Evolutionary conservation across 1,140 invertebrate species (phyloP), one percentile per base, ranked within the genome.

Genomic region (Scaptomyza hsui): DNA sequence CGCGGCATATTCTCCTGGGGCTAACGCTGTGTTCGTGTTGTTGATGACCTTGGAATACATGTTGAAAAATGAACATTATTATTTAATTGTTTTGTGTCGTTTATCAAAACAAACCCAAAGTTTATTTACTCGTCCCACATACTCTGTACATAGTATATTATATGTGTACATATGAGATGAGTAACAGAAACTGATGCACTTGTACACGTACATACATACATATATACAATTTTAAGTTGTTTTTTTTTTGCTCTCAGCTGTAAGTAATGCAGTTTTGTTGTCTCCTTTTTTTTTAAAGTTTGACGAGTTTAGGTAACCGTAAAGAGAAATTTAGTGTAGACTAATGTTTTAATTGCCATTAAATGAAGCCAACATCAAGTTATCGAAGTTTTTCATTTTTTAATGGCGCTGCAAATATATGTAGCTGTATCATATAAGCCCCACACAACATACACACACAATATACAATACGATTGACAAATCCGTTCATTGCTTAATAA

Each of bases 1-100:
- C 96, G 93, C 56, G 96, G 95, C 96, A 97, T 96, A 62, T 74
- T 90, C 16, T 13, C 37, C 24, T 51, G 5, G 19, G 2, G 0
- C 13, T 1, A 42, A n/a, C 4, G 32, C n/a, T 41, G 16, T 1
- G 2, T 16, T 13, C 21, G 4, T 24, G 15, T 16, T 37, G 6
- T 64, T 1, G 12, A 15, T 57, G 52, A 45, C 61, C 49, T 63
- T 55, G 41, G 12, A 48, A 39, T 26, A 39, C n/a, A 35, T 59
- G 32, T 19, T 7, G 4, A 13, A 42, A 29, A 44, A 42, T 18
- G 16, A 6, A 16, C 1, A 19, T 24, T 26, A 15, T 18, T 9
- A 7, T 12, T 52, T 5, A 52, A 52, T 16, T 5, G 4, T 15
- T 13, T 26, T 32, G 10, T 37, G n/a, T 37, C 12, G n/a, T n/a